Percentiles rank a stretch among this genome's conserved stretches.
phyloP scores from a whole-genome alignment of 2,113 vertebrate species.

The Amblyornis subalaris region DNA sequence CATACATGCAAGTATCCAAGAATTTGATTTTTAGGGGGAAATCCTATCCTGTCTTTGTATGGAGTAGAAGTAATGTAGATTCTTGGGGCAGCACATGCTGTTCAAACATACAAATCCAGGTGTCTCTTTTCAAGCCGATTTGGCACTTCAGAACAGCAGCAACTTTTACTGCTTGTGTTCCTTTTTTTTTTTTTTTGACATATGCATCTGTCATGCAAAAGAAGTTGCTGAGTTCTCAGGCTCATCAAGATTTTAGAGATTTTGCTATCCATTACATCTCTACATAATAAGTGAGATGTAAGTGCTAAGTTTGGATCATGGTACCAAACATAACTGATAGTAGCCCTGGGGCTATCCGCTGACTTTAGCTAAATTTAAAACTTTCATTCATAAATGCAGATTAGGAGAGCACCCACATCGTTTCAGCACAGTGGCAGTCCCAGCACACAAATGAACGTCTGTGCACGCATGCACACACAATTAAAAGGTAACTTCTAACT shows the following conservation, averaged over 20 bases:
- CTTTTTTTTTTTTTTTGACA: background rate
- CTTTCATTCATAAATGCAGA: constrained; percentile 46
- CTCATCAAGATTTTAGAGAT: background rate
- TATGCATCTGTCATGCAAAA: constrained; percentile 5
- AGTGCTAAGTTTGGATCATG: constrained; percentile 46
- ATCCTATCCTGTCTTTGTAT: background rate
- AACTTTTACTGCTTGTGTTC: background rate
- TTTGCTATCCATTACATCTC: constrained; percentile 33
- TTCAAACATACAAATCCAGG: background rate
- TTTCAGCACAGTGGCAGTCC: background rate
- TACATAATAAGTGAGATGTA: constrained; percentile 20
- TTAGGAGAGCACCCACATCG: background rate
- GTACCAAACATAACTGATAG: constrained; percentile 46
- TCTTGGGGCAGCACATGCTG: background rate
- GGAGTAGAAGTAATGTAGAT: background rate
- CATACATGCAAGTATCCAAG: background rate
- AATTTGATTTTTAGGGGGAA: background rate
- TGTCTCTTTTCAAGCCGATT: background rate
- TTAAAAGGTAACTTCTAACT: background rate
- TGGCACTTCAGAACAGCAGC: background rate
- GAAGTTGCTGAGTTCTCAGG: background rate
- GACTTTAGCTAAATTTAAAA: constrained; percentile 49
- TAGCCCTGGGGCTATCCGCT: background rate
- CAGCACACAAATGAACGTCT: background rate
- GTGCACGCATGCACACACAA: fast-evolving